Evolutionary conservation across 2,888 invertebrate genomes (phyloP), one percentile per base, ranked within the genome.

Genomic region (Stramonita haemastoma): DNA sequence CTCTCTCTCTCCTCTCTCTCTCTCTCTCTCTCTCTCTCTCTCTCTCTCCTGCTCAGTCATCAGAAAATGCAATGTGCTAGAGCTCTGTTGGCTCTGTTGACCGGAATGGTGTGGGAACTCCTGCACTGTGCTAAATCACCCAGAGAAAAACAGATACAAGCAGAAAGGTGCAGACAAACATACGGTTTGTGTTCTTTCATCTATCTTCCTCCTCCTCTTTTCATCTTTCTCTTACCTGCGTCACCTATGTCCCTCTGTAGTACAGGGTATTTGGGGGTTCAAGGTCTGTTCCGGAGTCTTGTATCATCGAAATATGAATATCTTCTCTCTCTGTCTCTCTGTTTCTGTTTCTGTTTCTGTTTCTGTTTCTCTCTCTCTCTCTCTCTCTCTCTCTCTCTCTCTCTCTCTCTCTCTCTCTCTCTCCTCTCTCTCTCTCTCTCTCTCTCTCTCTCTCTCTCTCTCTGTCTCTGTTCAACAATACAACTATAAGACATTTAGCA

Each of bases 331-430:
- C 66, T 66, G 6, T 2, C 66, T 66, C 66, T 2, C 66, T 66
- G 6, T 66, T 15, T 22, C 13, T 22, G 6, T 66, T 15, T 26
- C 66, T 66, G 6, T 66, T 15, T 66, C 66, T 60, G 60, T 60
- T 15, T 66, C 66, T 66, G 1, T 15, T 66, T 15, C 13, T 15
- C 13, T 26, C 66, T 26, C 66, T 66, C 66, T 66, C 66, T 66
- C 66, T 26, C 66, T 66, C 66, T 26, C 66, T 66, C 66, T 66
- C 66, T 66, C 66, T 66, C 66, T 66, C 66, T 66, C 66, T 26
- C 66, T 66, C 66, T 66, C 66, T 66, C 66, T 66, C 66, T 66
- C 66, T 66, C n/a, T 26, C 73, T 73, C 73, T 73, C 73, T 73
- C 73, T 73, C 73, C 8, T n/a, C n/a, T n/a, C 8, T 2, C n/a